Evolutionary conservation across 2,797 vertebrate genomes (phyloP).

Genomic region (Myotis planiceps): DNA sequence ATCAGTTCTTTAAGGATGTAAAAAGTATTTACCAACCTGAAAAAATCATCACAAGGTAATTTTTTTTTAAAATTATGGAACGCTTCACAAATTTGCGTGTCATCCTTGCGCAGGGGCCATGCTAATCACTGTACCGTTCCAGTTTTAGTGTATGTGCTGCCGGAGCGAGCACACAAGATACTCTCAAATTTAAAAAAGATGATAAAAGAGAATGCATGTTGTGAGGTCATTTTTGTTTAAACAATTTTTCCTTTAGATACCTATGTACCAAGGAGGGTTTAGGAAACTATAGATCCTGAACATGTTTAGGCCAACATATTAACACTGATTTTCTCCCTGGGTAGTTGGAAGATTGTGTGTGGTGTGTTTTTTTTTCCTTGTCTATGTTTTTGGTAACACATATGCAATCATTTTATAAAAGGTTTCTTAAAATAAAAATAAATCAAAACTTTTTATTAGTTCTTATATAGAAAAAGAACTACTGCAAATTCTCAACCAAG

Average conservation of each 20-base stretch:
- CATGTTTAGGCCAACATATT: neutral
- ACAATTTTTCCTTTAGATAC: neutral
- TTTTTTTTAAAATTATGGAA: too few species aligned
- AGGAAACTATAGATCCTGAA: neutral
- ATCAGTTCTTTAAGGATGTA: neutral
- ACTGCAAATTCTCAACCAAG: neutral
- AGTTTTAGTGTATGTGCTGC: too few species aligned
- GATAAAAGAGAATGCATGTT: neutral
- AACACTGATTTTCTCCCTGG: neutral
- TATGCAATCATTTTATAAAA: constrained; percentile 5
- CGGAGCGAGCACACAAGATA: neutral
- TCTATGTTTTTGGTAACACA: neutral
- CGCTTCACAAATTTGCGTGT: too few species aligned
- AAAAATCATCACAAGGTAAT: neutral
- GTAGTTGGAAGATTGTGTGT: neutral
- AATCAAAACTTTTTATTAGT: neutral
- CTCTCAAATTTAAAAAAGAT: neutral
- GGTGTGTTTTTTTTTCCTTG: too few species aligned
- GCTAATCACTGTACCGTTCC: too few species aligned
- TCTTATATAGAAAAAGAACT: neutral
- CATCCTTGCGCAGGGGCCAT: too few species aligned
- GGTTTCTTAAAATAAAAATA: neutral
- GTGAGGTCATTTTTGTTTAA: neutral
- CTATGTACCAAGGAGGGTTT: neutral
- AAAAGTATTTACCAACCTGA: neutral